phyloP scores from a whole-genome alignment of 2,113 vertebrate species.

The Tragulus kanchil region DNA sequence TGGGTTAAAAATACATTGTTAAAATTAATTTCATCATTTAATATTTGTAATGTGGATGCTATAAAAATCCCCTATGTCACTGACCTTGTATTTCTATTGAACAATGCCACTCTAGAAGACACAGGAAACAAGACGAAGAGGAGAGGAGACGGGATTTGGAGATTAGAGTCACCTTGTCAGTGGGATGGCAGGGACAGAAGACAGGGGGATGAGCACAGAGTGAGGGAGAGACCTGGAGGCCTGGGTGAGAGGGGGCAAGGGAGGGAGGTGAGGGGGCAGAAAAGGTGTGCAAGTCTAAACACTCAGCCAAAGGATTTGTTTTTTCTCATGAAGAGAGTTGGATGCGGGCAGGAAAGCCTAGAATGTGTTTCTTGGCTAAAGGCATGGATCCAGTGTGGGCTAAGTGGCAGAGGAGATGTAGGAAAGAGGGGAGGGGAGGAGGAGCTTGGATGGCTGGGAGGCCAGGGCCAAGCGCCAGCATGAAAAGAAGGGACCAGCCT shows the following conservation, averaged over 20 bases:
- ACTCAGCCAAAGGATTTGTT: not conserved
- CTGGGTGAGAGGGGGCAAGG: not conserved
- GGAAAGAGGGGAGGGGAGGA: not conserved
- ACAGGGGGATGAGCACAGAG: not conserved
- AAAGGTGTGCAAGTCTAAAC: not conserved
- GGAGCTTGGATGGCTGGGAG: fast-evolving
- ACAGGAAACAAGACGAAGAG: not conserved
- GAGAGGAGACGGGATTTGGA: not conserved
- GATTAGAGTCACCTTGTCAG: not conserved
- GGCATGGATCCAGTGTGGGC: not conserved
- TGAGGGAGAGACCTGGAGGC: not conserved
- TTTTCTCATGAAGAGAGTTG: not conserved
- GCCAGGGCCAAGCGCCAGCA: not conserved
- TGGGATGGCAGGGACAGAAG: not conserved
- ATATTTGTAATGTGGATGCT: not conserved
- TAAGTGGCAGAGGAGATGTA: not conserved
- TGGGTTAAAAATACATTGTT: conserved; percentile 1
- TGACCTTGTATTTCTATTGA: not conserved
- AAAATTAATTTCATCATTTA: conserved; percentile 32
- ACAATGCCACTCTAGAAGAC: not conserved
- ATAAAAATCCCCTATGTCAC: not conserved
- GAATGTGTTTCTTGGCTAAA: not conserved
- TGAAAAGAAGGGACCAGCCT: not conserved
- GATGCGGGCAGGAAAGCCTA: not conserved
- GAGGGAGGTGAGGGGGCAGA: not conserved